Base-by-base conservation (phyloP, 2,113 vertebrate species). In the Phalacrocorax carbo region DNA sequence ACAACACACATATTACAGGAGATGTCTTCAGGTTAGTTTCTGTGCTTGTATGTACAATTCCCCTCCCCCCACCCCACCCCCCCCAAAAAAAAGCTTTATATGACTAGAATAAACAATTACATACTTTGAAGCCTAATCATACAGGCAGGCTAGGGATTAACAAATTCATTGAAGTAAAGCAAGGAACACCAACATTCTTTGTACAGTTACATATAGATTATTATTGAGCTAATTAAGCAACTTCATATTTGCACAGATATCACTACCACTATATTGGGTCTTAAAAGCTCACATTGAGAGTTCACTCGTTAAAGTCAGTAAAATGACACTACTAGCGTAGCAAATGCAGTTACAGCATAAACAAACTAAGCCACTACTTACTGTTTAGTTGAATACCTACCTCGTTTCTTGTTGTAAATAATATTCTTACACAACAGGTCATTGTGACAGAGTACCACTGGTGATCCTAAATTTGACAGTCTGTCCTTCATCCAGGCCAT, bases 341-440 rank as follows among this genome's bases (percentile, higher is more conserved):
- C 52, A 91, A 97, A 92, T 49, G 73, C 57, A 84, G 36, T 20
- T 54, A 38, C 36, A 97, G 38, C 54, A 70, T 48, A 75, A 83
- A 88, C 7, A 79, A 93, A n/a, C 22, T 60, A 60, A 95, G 68
- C 7, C 61, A 88, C 10, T 96, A 93, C 96, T 97, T 96, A 97
- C 96, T 96, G 93, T 44, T 97, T 26, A 49, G 65, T 94, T 95
- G 94, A 96, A 92, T 52, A 98, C 99, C 98, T 98, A 99, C 99
- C 99, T 98, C 98, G 97, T 97, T 98, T 98, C 97, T 99, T 98
- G 97, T 99, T 99, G 98, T 98, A 99, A 98, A 99, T 99, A 96
- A 99, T 99, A 97, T 99, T 99, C 98, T 99, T 99, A 98, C 99
- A 99, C 95, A 99, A 98, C 60, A 99, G 98, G 97, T 99, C 99